Base-by-base conservation (phyloP, 2,888 invertebrate species). In the Rosalia funebris region DNA sequence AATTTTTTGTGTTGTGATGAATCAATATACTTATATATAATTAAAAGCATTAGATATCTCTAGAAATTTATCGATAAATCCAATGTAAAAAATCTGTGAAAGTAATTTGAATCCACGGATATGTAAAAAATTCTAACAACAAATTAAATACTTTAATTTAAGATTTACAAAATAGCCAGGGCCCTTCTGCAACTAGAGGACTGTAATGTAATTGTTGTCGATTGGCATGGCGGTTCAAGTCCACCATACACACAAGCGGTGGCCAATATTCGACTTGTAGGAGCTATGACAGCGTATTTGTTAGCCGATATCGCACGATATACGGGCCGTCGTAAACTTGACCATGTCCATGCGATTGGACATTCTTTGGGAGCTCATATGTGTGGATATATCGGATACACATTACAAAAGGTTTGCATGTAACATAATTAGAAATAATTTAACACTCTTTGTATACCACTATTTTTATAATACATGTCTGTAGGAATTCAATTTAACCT, bases 171-270 rank as follows among this genome's bases (percentile, higher is more conserved):
- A 45, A 87, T 92, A 84, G 87, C 88, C 11, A 84, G 87, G 53
- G 89, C 91, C 19, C 81, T 96, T n/a, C 79, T 96, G 4, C 84
- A 85, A 0, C 86, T 88, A 53, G 88, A 88, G 36, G 87, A 88
- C 47, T 88, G 89, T 37, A 91, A 92, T 52, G 91, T 95, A 0
- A 84, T 94, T 10, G 84, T 91, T 0, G 87, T 95, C 1, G 95
- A 95, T 75, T 96, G 95, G 96, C 87, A 91, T 60, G 88, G 88
- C 2, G 96, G 95, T 0, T 91, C 95, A 0, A 89, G 89, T 63
- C 94, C 95, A 0, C 94, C 95, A 0, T 97, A 96, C 77, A 90
- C 92, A 0, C 95, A 96, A 80, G 96, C 97, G 0, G 95, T 93
- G 1, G 95, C 95, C 0, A 96, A 96, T 76, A 93, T 93, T 14